Conservation (phyloP, 2,797 vertebrate genomes). For the Liasis olivaceus region DNA sequence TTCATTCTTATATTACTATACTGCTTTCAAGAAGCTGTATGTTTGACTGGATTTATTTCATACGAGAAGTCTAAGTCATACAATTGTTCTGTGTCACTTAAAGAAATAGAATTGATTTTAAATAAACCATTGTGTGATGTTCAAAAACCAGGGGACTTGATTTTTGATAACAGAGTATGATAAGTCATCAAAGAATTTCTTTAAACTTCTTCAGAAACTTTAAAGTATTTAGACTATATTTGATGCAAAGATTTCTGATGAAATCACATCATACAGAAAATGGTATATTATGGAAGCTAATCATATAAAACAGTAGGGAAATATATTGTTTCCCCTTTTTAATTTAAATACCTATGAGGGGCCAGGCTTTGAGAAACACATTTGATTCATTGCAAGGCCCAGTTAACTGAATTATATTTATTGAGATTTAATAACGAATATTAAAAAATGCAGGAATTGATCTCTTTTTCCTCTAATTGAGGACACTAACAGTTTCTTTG, state of each 20-base stretch:
- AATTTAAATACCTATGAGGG: not conserved
- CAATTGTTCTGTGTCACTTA: not conserved
- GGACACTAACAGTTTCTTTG: not conserved
- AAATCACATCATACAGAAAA: conserved; percentile 16
- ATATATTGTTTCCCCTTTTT: not conserved
- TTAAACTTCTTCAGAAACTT: conserved; percentile 2
- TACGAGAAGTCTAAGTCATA: conserved; percentile 10
- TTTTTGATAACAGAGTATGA: not conserved
- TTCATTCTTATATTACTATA: not conserved
- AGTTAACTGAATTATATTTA: not conserved
- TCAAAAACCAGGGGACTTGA: conserved; percentile 1
- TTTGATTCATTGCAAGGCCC: not conserved
- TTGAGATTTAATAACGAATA: not conserved
- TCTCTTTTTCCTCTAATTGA: not conserved
- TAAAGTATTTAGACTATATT: conserved; percentile 28
- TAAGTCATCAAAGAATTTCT: conserved; percentile 8
- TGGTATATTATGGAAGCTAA: not conserved
- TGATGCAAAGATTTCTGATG: conserved; percentile 18
- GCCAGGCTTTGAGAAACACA: not conserved
- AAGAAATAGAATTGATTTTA: not conserved
- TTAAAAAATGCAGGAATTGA: not conserved
- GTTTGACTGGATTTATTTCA: conserved; percentile 17
- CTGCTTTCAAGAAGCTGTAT: not conserved
- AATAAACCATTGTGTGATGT: not conserved
- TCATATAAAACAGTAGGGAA: not conserved